These are phyloP conservation scores for Symphodus melops DNA, from an alignment of 2,113 vertebrate species.

Conservation along the genomic window DNA sequence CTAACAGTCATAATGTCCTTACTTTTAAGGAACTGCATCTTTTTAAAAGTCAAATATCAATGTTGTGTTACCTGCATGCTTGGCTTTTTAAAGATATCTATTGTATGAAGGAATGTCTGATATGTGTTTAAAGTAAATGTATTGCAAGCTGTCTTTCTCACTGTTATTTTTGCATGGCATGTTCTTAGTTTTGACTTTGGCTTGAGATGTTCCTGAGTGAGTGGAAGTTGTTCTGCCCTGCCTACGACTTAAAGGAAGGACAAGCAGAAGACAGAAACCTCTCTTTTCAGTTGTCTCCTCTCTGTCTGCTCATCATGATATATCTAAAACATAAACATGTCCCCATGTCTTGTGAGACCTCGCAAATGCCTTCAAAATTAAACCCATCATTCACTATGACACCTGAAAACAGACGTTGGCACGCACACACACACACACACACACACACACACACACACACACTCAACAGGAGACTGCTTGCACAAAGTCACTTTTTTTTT, in stretches of 20 bases:
- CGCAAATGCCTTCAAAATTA: slow-evolving; percentile 61
- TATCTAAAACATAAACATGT: slow-evolving; percentile 58
- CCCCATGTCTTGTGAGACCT: slow-evolving; percentile 32
- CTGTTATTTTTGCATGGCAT: too few species aligned
- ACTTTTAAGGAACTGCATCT: not conserved
- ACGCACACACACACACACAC: too few species aligned
- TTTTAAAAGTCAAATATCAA: too few species aligned
- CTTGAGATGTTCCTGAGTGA: not conserved
- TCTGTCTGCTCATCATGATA: slow-evolving; percentile 29
- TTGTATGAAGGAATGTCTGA: too few species aligned
- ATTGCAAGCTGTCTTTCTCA: too few species aligned
- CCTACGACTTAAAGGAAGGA: slow-evolving; percentile 13
- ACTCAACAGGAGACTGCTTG: not conserved
- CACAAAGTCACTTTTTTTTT: slow-evolving; percentile 28
- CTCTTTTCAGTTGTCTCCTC: not conserved
- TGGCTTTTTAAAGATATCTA: too few species aligned
- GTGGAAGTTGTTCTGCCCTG: not conserved
- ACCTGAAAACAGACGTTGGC: slow-evolving; percentile 38
- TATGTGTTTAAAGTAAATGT: too few species aligned
- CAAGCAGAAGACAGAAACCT: slow-evolving; percentile 14
- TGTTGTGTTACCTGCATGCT: too few species aligned
- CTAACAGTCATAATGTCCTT: slow-evolving; percentile 12
- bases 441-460: not conserved
- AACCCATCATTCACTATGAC: slow-evolving; percentile 66
- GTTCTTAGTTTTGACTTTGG: not conserved